Evolutionary conservation across 2,888 invertebrate genomes (phyloP).

Genomic region (Piscicola geometra): DNA sequence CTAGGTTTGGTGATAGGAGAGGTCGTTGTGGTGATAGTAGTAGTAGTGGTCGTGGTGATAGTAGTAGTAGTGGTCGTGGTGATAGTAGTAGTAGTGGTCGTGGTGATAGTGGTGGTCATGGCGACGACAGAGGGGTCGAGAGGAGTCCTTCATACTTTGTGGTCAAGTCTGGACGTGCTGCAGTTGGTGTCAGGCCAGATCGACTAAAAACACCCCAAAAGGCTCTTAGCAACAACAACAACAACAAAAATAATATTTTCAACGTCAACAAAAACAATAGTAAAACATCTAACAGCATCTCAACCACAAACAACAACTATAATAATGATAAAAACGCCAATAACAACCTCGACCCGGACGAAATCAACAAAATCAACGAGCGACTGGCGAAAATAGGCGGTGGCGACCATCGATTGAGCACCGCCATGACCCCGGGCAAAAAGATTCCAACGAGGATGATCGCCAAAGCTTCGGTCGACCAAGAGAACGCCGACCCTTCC

Average conservation of each 20-base stretch:
- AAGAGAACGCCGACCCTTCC: neutral
- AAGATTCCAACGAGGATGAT: neutral
- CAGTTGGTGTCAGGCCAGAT: too few relatives aligned
- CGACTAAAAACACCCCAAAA: neutral
- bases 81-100: too few relatives aligned
- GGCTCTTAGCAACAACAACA: neutral
- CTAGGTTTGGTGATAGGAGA: too few relatives aligned
- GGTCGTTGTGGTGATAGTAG: too few relatives aligned
- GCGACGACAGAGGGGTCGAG: too few relatives aligned
- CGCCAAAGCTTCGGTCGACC: neutral
- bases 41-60: too few relatives aligned
- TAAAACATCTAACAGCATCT: neutral
- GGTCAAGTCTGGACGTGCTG: too few relatives aligned
- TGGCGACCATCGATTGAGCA: neutral
- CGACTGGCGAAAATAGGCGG: neutral
- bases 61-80: too few relatives aligned
- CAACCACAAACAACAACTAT: neutral
- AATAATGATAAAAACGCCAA: neutral
- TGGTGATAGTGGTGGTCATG: too few relatives aligned
- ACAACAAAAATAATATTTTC: neutral
- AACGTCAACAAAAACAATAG: conserved; percentile 4
- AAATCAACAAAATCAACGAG: neutral
- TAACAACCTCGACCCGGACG: neutral
- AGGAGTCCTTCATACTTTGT: too few relatives aligned
- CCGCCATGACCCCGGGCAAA: neutral